Evolutionary conservation across 1,140 invertebrate genomes (phyloP), one percentile per base, ranked within the genome.

Genomic region (Ips typographus): DNA sequence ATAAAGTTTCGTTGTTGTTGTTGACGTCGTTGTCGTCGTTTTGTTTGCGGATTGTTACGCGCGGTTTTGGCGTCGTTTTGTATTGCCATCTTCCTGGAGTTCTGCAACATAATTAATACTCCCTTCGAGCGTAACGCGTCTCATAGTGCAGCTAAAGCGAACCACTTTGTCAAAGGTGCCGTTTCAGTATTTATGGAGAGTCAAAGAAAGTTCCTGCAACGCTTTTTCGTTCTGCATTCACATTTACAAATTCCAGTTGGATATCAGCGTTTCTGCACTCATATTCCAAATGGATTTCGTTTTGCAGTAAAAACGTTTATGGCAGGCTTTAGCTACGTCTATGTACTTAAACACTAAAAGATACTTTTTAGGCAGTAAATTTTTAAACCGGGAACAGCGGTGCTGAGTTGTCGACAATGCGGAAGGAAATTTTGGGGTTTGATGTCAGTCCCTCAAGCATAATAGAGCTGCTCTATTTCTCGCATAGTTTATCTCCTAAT

Each of bases 1-100:
- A 80, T 77, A 62, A 83, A 63, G 75, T 80, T 76, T 73, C 82
- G 77, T 73, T 80, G 77, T 79, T 84, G 75, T 77, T 65, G 4
- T 84, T 82, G 6, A 40, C 64, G 39, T 49, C 86, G 39, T 86
- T 85, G n/a, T 83, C 85, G 4, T 85, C 85, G n/a, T 84, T 81
- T 62, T 86, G 86, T 75, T 89, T 92, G 42, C 91, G 85, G 71
- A 95, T 94, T 49, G 88, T 87, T 0, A 94, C 88, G 77, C 92
- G 86, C 2, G 93, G 93, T 77, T 94, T 94, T 0, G 92, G 89
- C 1, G 92, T 91, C 0, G 92, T 92, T 79, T 93, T 94, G 77
- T 94, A 94, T 62, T 94, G 90, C 91, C 92, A 94, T 69, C 92
- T 86, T 41, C 91, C 91, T 52, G 91, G 90, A 0, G 90, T 85